Evolutionary conservation across 2,113 vertebrate species (phyloP), one percentile per base, ranked within the genome.

Genomic region (Archocentrus centrarchus): DNA sequence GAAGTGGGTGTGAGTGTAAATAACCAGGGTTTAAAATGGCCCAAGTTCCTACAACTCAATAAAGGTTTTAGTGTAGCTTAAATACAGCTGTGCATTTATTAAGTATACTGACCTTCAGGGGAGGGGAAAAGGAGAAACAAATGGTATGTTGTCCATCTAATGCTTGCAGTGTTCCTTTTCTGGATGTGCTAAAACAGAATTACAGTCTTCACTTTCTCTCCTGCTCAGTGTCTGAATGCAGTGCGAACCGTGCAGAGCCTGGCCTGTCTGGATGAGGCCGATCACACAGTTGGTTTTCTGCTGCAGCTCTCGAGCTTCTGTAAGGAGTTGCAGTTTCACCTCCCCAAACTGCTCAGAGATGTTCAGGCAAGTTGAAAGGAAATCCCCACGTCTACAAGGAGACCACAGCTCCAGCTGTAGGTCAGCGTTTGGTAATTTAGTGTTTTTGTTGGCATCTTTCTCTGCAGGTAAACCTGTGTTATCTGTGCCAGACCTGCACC

Each of bases 291-390:
- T 59, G 98, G 98, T 59, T 99, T 99, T 93, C 96, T 99, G 88
- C 96, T 99, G 88, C 98, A 99, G 93, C 97, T 99, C 24, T 99
- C 98, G 4, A 97, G 95, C 94, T 99, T 99, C 95, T 97, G 94
- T 81, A 98, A 97, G 80, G 98, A 99, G 79, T 99, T 98, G 98
- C 98, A 98, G 79, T 99, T 99, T 88, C 98, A 99, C 85, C 93
- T 99, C 57, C 98, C 98, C 5, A 97, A 97, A 87, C 96, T 99
- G 62, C 97, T 99, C 90, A 90, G 94, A 44, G 98, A 99, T 2
- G 94, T 98, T 10, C 98, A 99, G 97, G 98, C 96, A 81, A 63
- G 93, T 86, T 47, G 27, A 17, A 14, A 59, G 11, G 1, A 32
- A 39, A 39, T 20, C 30, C 10, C 14, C 53, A 24, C 37, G 3